Conservation (phyloP, 2,888 invertebrate genomes). For the Sceliomorpha sp. region DNA sequence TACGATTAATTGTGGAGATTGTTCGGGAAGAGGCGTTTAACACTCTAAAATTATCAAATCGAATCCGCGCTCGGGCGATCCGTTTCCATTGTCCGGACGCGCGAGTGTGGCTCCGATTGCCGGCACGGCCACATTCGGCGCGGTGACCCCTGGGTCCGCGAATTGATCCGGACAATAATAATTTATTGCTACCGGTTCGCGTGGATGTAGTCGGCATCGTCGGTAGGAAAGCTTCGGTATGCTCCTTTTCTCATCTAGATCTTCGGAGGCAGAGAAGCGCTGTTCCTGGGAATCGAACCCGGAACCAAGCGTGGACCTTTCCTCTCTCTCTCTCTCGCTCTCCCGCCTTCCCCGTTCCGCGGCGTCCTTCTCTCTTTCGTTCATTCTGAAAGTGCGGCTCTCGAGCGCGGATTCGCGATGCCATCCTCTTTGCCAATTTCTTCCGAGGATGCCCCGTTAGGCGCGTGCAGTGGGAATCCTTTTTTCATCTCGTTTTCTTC, state of each 20-base stretch:
- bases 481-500: slow-evolving; percentile 47
- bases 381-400: slow-evolving; percentile 55
- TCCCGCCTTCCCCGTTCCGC: slow-evolving; percentile 40
- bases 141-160: slow-evolving; percentile 62
- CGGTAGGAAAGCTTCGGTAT: slow-evolving; percentile 47
- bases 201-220: slow-evolving; percentile 41
- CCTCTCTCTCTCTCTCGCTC: slow-evolving; percentile 30
- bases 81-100: too few relatives aligned
- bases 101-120: too few relatives aligned
- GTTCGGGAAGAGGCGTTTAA: too few relatives aligned
- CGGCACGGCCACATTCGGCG: slow-evolving; percentile 18
- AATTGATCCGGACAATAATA: slow-evolving; percentile 71
- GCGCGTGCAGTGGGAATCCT: slow-evolving; percentile 57
- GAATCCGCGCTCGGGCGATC: too few relatives aligned
- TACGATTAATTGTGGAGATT: too few relatives aligned
- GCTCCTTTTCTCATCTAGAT: slow-evolving; percentile 62
- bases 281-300: slow-evolving; percentile 67
- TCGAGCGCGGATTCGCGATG: slow-evolving; percentile 55
- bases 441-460: slow-evolving; percentile 54
- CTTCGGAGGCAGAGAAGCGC: slow-evolving; percentile 56
- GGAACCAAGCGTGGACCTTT: slow-evolving; percentile 53
- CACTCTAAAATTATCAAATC: too few relatives aligned
- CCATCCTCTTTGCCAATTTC: slow-evolving; percentile 58
- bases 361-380: slow-evolving; percentile 45
- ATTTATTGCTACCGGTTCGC: slow-evolving; percentile 68